Conservation (phyloP, 2,888 invertebrate species). For the Drosophila parthenogenetica region DNA sequence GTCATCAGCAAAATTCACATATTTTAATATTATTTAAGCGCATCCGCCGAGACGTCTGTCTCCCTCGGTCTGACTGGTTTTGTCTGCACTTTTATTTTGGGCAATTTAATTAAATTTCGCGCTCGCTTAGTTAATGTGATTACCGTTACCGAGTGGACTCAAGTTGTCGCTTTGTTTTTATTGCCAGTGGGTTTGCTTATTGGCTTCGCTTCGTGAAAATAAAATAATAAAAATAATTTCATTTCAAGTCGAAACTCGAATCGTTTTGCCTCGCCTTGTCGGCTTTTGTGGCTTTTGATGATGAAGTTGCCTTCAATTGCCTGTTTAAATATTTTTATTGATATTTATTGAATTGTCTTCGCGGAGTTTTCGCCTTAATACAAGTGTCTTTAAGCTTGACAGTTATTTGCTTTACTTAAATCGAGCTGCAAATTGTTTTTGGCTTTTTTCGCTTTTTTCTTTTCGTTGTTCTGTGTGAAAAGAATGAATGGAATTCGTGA, state of each 20-base stretch:
- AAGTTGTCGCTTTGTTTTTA: slow-evolving; percentile 20
- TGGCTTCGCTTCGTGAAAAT: slow-evolving; percentile 13
- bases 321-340: slow-evolving; percentile 67
- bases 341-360: slow-evolving; percentile 71
- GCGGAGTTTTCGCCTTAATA: slow-evolving; percentile 36
- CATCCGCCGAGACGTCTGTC: slow-evolving; percentile 47
- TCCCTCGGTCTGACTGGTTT: slow-evolving; percentile 12
- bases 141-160: slow-evolving; percentile 62
- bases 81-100: slow-evolving; percentile 54
- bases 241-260: slow-evolving; percentile 7
- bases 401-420: slow-evolving; percentile 43
- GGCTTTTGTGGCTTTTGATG: slow-evolving; percentile 58
- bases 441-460: background rate
- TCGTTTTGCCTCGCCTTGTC: slow-evolving; percentile 20
- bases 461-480: slow-evolving; percentile 7
- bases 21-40: slow-evolving; percentile 67
- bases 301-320: slow-evolving; percentile 46
- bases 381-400: slow-evolving; percentile 49
- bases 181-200: slow-evolving; percentile 31
- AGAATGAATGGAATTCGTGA: slow-evolving; percentile 5
- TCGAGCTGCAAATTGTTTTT: slow-evolving; percentile 6
- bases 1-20: slow-evolving; percentile 59
- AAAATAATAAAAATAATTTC: background rate
- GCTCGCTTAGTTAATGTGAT: slow-evolving; percentile 63
- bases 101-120: slow-evolving; percentile 70